Evolutionary conservation across 2,888 invertebrate species (phyloP).

Genomic region (Trissoscelio sp.): DNA sequence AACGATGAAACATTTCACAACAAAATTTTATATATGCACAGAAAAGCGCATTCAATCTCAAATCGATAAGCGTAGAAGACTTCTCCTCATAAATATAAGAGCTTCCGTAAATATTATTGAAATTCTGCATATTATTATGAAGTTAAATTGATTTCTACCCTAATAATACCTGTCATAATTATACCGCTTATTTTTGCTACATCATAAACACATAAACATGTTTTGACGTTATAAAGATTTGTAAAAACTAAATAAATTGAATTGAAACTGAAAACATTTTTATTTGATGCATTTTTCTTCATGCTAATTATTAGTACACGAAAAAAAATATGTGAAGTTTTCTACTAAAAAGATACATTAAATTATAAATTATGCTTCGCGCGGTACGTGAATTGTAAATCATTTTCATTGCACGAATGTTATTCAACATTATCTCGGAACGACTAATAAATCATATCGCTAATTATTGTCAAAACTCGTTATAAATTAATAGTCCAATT

Average conservation of each 20-base stretch:
- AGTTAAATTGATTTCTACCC: background rate
- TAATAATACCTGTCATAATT: conserved; percentile 11
- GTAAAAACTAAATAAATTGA: background rate
- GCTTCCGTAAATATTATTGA: conserved; percentile 31
- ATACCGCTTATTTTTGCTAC: background rate
- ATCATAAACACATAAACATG: background rate
- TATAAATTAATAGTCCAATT: conserved; percentile 36
- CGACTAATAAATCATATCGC: conserved; percentile 29
- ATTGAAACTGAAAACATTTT: conserved; percentile 5
- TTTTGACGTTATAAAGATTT: background rate
- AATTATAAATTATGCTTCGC: conserved; percentile 30
- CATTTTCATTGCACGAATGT: conserved; percentile 35
- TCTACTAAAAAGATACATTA: conserved; percentile 9
- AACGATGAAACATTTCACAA: conserved; percentile 44
- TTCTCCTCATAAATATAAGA: conserved; percentile 8
- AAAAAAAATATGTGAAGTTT: conserved; percentile 2
- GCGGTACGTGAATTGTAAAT: conserved; percentile 26
- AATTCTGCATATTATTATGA: conserved; percentile 31
- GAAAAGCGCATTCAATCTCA: conserved; percentile 24
- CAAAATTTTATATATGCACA: conserved; percentile 38
- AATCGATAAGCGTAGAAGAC: conserved; percentile 32
- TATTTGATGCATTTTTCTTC: background rate
- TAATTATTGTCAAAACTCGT: conserved; percentile 35
- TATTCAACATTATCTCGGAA: conserved; percentile 40
- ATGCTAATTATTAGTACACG: background rate